These are phyloP conservation scores for Chitala chitala DNA, from an alignment of 2,113 vertebrate species.

Conservation along the genomic window DNA sequence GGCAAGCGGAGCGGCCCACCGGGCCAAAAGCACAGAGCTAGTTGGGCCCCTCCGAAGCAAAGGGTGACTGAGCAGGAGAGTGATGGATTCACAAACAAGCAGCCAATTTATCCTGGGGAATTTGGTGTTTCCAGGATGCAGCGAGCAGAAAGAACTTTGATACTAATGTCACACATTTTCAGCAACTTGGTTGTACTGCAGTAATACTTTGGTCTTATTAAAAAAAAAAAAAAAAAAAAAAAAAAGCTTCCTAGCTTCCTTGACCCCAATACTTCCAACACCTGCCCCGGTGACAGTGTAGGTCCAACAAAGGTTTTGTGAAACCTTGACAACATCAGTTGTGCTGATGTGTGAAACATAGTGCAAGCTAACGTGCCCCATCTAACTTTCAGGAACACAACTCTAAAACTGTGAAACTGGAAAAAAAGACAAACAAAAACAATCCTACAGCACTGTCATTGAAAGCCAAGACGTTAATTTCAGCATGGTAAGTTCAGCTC, in stretches of 20 bases:
- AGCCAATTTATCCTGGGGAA: too few relatives aligned
- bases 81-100: too few relatives aligned
- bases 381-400: neutral
- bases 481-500: neutral
- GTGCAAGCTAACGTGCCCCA: neutral
- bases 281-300: neutral
- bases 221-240: too few relatives aligned
- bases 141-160: too few relatives aligned
- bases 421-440: neutral
- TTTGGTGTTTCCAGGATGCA: too few relatives aligned
- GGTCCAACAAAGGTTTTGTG: neutral
- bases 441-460: neutral
- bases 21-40: too few relatives aligned
- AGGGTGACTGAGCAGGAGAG: too few relatives aligned
- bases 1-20: too few relatives aligned
- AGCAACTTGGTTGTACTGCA: neutral
- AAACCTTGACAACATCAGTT: neutral
- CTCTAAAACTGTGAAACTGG: neutral
- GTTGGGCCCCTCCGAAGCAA: too few relatives aligned
- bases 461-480: neutral
- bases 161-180: too few relatives aligned
- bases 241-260: neutral
- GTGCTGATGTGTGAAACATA: neutral
- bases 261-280: neutral
- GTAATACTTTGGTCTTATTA: constrained; percentile 27